A percentile compares a stretch with the other conserved stretches of the same genome.
Conservation (phyloP, 2,888 invertebrate species). For the Mylabris sibirica region DNA sequence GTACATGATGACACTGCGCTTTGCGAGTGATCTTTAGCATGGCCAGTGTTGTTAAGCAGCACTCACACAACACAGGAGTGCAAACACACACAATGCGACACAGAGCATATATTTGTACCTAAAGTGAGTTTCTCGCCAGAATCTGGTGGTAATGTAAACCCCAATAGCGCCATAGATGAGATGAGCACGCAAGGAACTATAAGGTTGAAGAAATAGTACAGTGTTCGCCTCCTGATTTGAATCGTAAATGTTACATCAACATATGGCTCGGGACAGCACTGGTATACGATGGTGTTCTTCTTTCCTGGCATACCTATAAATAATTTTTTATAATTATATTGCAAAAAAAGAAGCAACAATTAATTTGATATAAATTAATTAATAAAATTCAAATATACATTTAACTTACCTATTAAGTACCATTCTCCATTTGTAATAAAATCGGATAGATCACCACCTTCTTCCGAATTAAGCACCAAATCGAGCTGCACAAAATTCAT, state of each 20-base stretch:
- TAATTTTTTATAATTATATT: conserved; percentile 16
- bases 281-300: conserved; percentile 88
- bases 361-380: background rate
- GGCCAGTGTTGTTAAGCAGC: conserved; percentile 50
- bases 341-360: too few relatives aligned
- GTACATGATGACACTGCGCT: conserved; percentile 49
- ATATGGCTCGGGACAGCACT: conserved; percentile 93
- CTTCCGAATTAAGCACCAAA: conserved; percentile 92
- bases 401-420: conserved; percentile 92
- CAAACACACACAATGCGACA: conserved; percentile 51
- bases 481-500: conserved; percentile 77
- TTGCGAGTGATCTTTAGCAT: conserved; percentile 49
- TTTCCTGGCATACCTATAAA: conserved; percentile 86
- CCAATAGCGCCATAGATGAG: conserved; percentile 97
- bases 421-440: conserved; percentile 99
- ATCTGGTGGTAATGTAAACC: conserved; percentile 98
- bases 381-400: conserved; percentile 11
- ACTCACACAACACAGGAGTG: conserved; percentile 52
- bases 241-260: conserved; percentile 97
- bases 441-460: conserved; percentile 93
- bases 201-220: conserved; percentile 99
- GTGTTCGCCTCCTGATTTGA: conserved; percentile 92
- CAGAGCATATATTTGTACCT: conserved; percentile 67
- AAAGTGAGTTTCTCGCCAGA: conserved; percentile 95
- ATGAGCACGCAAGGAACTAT: conserved; percentile 99